Conservation (phyloP, 2,888 invertebrate species). For the Diadegma fenestrale region DNA sequence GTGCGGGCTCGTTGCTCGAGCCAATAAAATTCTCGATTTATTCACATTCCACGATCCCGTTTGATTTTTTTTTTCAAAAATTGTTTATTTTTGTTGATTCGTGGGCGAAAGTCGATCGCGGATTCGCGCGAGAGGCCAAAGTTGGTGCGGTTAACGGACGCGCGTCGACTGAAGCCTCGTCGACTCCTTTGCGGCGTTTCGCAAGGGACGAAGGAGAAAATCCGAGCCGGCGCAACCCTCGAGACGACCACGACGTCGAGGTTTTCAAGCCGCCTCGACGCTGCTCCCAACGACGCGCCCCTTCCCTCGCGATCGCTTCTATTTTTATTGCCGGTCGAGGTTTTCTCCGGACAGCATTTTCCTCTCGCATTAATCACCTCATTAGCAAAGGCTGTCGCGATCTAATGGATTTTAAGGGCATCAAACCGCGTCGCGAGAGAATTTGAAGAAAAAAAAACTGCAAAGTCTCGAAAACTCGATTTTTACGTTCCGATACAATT, state of each 20-base stretch:
- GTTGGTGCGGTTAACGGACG: conserved; percentile 45
- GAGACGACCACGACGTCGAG: not conserved
- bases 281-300: not conserved
- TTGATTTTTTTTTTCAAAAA: not conserved
- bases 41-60: no score
- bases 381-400: not conserved
- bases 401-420: not conserved
- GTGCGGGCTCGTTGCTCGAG: not conserved
- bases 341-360: not conserved
- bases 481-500: no score
- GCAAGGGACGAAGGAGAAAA: conserved; percentile 10
- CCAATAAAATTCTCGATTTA: no score
- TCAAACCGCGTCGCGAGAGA: not conserved
- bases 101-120: not conserved
- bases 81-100: not conserved
- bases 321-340: not conserved
- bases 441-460: not conserved
- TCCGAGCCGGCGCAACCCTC: conserved; percentile 21
- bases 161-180: conserved; percentile 60
- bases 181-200: conserved; percentile 9
- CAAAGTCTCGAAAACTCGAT: not conserved
- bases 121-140: not conserved
- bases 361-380: not conserved
- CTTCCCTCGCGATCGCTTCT: not conserved
- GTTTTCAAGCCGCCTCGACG: not conserved